Evolutionary conservation across 2,113 vertebrate species (phyloP).

Genomic region (Thunnus maccoyii): DNA sequence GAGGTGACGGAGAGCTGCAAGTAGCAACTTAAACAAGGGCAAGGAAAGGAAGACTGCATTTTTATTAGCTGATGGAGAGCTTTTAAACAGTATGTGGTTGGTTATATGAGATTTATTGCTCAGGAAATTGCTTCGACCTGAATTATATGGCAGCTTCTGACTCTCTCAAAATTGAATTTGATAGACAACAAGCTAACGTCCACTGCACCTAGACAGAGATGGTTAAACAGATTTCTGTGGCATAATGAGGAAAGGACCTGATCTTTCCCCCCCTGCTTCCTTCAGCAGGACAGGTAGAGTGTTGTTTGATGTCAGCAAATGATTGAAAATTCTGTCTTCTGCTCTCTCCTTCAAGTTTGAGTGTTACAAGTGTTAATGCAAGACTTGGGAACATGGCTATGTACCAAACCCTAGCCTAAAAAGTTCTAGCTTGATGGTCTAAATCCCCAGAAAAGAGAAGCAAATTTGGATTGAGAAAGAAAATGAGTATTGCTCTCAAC

Average conservation of each 20-base stretch:
- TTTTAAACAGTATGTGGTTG: slow-evolving; percentile 74
- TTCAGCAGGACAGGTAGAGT: slow-evolving; percentile 40
- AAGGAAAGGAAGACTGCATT: slow-evolving; percentile 63
- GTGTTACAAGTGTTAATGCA: slow-evolving; percentile 1
- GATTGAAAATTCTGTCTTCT: slow-evolving; percentile 36
- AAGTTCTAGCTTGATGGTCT: not conserved
- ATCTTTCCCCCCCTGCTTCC: slow-evolving; percentile 57
- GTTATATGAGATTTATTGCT: slow-evolving; percentile 82
- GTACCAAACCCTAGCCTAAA: not conserved
- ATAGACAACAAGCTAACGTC: slow-evolving; percentile 78
- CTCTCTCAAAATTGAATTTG: slow-evolving; percentile 82
- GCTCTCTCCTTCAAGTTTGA: slow-evolving; percentile 21
- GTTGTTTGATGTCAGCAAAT: slow-evolving; percentile 60
- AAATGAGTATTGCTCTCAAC: slow-evolving; percentile 11
- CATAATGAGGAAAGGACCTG: slow-evolving; percentile 73
- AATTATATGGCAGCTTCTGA: slow-evolving; percentile 67
- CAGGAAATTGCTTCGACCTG: slow-evolving; percentile 79
- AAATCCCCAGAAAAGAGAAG: slow-evolving; percentile 20
- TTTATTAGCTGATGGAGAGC: slow-evolving; percentile 76
- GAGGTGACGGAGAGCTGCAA: slow-evolving; percentile 46
- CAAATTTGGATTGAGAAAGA: slow-evolving; percentile 24
- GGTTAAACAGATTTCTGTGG: slow-evolving; percentile 77
- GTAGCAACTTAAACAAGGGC: slow-evolving; percentile 59
- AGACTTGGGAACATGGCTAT: not conserved
- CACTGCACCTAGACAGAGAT: slow-evolving; percentile 63